phyloP scores from a whole-genome alignment of 2,888 invertebrate species.

The Pterostichus madidus region DNA sequence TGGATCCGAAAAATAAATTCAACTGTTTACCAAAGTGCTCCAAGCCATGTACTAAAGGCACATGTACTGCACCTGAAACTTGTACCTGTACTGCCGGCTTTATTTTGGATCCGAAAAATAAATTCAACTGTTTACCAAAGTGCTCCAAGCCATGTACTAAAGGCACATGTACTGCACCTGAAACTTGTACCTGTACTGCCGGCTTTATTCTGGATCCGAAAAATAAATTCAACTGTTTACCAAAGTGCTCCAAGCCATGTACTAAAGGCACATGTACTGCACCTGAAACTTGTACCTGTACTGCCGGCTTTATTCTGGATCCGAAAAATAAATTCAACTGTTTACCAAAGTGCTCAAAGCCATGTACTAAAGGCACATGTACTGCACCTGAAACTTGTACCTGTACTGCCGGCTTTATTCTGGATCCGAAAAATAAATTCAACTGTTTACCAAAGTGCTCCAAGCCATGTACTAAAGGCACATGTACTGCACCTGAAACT shows the following conservation, averaged over 20 bases:
- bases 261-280: slow-evolving; percentile 74
- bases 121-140: slow-evolving; percentile 68
- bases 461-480: slow-evolving; percentile 68
- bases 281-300: slow-evolving; percentile 77
- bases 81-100: slow-evolving; percentile 72
- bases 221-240: slow-evolving; percentile 70
- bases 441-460: slow-evolving; percentile 71
- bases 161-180: slow-evolving; percentile 69
- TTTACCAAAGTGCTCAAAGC: slow-evolving; percentile 73
- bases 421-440: slow-evolving; percentile 70
- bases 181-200: slow-evolving; percentile 70
- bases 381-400: slow-evolving; percentile 68
- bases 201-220: slow-evolving; percentile 69
- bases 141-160: slow-evolving; percentile 70
- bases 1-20: slow-evolving; percentile 71
- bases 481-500: slow-evolving; percentile 68
- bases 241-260: slow-evolving; percentile 70
- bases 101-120: slow-evolving; percentile 66
- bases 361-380: slow-evolving; percentile 74
- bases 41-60: slow-evolving; percentile 68
- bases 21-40: slow-evolving; percentile 71
- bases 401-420: slow-evolving; percentile 77
- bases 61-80: slow-evolving; percentile 68
- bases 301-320: slow-evolving; percentile 79
- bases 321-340: slow-evolving; percentile 74